Evolutionary conservation across 2,113 vertebrate genomes (phyloP).

Genomic region (Laticauda laticaudata): DNA sequence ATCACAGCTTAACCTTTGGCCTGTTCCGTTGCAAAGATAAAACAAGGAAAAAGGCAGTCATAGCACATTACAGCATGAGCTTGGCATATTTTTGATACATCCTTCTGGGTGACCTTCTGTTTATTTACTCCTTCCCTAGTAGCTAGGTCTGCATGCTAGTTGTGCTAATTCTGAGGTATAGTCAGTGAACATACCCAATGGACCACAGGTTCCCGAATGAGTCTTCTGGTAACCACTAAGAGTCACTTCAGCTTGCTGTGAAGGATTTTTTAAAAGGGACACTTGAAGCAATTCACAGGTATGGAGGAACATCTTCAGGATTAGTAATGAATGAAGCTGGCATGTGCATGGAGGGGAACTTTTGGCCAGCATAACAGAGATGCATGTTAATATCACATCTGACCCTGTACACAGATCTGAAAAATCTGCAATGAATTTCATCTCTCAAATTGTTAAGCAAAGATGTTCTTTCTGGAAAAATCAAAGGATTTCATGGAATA

Average conservation of each 20-base stretch:
- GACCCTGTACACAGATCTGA: neutral
- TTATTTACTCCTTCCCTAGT: neutral
- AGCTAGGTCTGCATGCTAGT: neutral
- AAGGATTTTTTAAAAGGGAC: neutral
- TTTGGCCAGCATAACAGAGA: neutral
- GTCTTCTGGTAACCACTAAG: neutral
- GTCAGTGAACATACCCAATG: neutral
- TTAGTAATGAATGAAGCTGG: no score
- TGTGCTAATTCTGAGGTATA: neutral
- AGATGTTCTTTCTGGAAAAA: neutral
- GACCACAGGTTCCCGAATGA: neutral
- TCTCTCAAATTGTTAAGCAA: neutral
- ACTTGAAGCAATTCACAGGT: neutral
- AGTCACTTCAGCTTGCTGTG: neutral
- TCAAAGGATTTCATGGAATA: neutral
- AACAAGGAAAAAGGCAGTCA: neutral
- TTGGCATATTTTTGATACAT: neutral
- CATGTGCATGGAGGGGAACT: no score
- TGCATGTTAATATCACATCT: neutral
- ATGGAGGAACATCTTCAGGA: neutral
- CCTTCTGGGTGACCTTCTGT: neutral
- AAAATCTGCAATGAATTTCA: neutral
- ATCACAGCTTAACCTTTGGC: neutral
- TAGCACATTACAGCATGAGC: neutral
- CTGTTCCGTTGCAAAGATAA: neutral